Base-by-base conservation (phyloP, 2,888 invertebrate genomes). In the Macaria notata region DNA sequence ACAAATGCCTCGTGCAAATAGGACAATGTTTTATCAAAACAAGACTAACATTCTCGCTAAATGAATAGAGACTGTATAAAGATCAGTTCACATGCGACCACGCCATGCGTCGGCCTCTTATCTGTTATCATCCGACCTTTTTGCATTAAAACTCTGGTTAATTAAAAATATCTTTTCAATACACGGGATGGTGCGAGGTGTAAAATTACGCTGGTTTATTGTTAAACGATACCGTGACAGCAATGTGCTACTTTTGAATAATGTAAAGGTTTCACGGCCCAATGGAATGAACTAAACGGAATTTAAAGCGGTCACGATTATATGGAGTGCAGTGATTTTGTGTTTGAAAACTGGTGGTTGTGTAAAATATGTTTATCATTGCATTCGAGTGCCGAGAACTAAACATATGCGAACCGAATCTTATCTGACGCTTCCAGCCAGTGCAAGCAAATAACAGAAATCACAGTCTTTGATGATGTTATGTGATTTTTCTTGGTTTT, bases 51-150 rank as follows among this genome's bases (percentile, higher is more conserved):
- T 57, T 62, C 59, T 56, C 55, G 57, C 56, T 55, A 55, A 62
- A 64, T 56, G 59, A 60, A 71, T 64, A 50, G 52, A 51, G 45
- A 9, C 45, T n/a, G 8, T 19, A 43, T 67, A 65, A 68, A 64
- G 64, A 71, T 70, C 65, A 76, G 72, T 71, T 63, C 63, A 70
- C 65, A 73, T 74, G 77, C 72, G 70, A 65, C 64, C 64, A 72
- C 65, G 70, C 71, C 73, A 72, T 79, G 81, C 76, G 80, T 70
- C 64, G 64, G 61, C 73, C 72, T 75, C 78, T 88, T 88, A 88
- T 88, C 72, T 75, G 77, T 87, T 88, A 88, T 88, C 88, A 81
- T 70, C 72, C 84, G 82, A 79, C 81, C 85, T 82, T 79, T 68
- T 61, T 65, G 70, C 70, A 71, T 66, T 57, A 56, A 39, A 59